phyloP scores from a whole-genome alignment of 2,113 vertebrate genomes.

The Ailurus styani region DNA sequence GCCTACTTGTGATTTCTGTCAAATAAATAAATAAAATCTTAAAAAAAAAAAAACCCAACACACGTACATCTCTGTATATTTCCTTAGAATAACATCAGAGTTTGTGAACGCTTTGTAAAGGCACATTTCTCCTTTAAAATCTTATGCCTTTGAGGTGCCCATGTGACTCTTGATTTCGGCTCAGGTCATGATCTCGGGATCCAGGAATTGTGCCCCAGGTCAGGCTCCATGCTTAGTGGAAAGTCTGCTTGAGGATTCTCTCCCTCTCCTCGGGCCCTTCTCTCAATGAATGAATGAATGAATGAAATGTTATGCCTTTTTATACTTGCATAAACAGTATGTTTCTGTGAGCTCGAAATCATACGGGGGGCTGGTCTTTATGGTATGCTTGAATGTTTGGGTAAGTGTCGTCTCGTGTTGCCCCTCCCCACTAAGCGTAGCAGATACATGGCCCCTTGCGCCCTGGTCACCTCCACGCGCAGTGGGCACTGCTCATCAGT shows the following conservation, averaged over 20 bases:
- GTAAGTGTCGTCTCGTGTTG: neutral
- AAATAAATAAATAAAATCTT: too few relatives aligned
- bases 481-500: accelerated
- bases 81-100: neutral
- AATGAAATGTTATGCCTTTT: neutral
- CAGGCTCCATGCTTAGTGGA: neutral
- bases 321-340: neutral
- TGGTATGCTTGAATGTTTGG: neutral
- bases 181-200: neutral
- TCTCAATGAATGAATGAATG: neutral
- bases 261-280: neutral
- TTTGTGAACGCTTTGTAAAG: neutral
- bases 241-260: neutral
- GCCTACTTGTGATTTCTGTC: too few relatives aligned
- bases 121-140: neutral
- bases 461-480: neutral
- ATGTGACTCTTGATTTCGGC: neutral
- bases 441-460: neutral
- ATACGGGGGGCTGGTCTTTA: neutral
- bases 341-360: neutral
- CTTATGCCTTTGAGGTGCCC: neutral
- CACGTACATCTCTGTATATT: neutral
- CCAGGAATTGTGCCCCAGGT: neutral
- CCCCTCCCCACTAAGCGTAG: accelerated
- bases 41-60: too few relatives aligned